Percentiles rank a stretch among this genome's conserved stretches.
phyloP scores from a whole-genome alignment of 1,140 invertebrate genomes.

The Callitettix versicolor region DNA sequence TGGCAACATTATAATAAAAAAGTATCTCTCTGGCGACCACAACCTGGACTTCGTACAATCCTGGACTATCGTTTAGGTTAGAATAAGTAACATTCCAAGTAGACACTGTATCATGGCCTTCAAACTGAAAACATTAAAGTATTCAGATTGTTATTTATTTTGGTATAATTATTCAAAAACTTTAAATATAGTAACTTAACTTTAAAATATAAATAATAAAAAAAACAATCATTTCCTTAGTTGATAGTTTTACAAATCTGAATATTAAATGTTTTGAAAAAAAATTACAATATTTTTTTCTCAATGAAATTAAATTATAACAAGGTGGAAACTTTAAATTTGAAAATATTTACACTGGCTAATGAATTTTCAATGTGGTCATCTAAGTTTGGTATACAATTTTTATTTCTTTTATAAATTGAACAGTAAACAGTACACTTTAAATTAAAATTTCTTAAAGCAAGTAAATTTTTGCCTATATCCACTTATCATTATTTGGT shows the following conservation, averaged over 20 bases:
- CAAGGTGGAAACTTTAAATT: no score
- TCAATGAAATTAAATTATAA: no score
- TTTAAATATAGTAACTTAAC: neutral
- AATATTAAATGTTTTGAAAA: constrained; percentile 7
- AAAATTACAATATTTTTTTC: neutral
- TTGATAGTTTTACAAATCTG: neutral
- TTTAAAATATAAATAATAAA: neutral
- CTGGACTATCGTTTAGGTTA: constrained; percentile 38
- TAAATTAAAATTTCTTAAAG: no score
- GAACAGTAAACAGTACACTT: no score
- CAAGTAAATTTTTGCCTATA: no score
- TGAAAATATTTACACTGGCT: no score
- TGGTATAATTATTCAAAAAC: constrained; percentile 2
- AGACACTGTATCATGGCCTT: constrained; percentile 29
- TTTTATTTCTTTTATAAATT: no score
- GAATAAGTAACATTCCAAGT: constrained; percentile 50
- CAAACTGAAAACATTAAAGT: neutral
- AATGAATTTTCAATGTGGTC: no score
- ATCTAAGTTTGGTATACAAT: no score
- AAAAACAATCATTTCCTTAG: neutral
- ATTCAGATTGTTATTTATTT: constrained; percentile 22
- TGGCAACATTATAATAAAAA: constrained; percentile 9
- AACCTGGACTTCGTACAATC: constrained; percentile 49
- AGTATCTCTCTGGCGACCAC: constrained; percentile 34
- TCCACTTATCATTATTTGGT: no score